Conservation (phyloP, 2,888 invertebrate species). For the Dryadula phaetusa region DNA sequence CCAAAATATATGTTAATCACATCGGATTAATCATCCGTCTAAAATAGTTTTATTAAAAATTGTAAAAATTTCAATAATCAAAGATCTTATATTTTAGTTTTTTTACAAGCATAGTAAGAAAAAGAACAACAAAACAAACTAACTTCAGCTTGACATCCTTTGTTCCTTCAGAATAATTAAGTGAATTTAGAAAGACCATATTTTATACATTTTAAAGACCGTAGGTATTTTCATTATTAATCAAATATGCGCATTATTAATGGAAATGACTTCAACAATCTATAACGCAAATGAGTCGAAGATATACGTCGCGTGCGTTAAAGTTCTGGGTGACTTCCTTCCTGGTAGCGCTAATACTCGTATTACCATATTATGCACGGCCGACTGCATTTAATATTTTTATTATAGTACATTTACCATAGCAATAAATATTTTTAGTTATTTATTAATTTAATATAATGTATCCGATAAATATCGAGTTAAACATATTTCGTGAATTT, state of each 20-base stretch:
- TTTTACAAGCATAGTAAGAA: too few relatives aligned
- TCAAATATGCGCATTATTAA: conserved; percentile 1
- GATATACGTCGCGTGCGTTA: conserved; percentile 22
- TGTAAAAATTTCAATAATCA: too few relatives aligned
- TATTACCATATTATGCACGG: not conserved
- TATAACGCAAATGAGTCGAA: conserved; percentile 16
- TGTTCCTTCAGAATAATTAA: not conserved
- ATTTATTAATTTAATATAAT: too few relatives aligned
- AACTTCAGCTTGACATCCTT: not conserved
- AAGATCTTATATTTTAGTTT: too few relatives aligned
- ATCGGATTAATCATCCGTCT: too few relatives aligned
- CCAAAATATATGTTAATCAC: too few relatives aligned
- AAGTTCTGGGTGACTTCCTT: conserved; percentile 31
- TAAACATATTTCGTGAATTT: too few relatives aligned
- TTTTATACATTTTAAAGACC: too few relatives aligned
- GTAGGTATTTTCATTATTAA: not conserved
- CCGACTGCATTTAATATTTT: not conserved
- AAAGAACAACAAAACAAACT: not conserved
- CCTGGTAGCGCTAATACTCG: conserved; percentile 28
- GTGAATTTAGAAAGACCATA: too few relatives aligned
- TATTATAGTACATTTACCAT: not conserved
- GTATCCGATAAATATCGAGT: too few relatives aligned
- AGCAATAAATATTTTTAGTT: not conserved
- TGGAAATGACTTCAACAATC: not conserved
- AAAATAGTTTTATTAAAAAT: too few relatives aligned